Evolutionary conservation across 2,113 vertebrate species (phyloP), one percentile per base, ranked within the genome.

Genomic region (Antigone vipio): DNA sequence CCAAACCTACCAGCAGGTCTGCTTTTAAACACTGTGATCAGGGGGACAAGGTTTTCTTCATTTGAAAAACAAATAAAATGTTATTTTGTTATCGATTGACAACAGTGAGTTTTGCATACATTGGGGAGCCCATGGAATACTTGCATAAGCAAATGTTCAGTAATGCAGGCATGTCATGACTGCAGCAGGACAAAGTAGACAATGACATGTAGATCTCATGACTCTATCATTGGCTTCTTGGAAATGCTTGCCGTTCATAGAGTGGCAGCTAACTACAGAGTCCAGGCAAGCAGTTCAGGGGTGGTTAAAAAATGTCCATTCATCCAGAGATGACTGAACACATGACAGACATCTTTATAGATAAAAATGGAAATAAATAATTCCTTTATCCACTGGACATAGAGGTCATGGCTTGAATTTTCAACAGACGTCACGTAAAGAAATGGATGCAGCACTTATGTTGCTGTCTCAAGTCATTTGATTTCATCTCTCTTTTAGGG

Each of bases 131-230:
- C 21, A 16, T 15, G 34, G 11, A 55, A 12, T 53, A 44, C 10
- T 80, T 92, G 6, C 14, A 38, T 11, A 53, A 6, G 17, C 6
- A 52, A 49, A 68, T 47, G 6, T 52, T 83, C 62, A 69, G 29
- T 44, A 32, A 22, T 0, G 2, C 17, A 40, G 9, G 18, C 5
- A 60, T 2, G 1, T 26, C 1, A 0, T 27, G 32, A 38, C 29
- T 27, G 4, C 9, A 66, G 35, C 14, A 74, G 12, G 42, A 55
- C 21, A 56, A 35, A 62, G 34, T 15, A 82, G 29, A 47, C 8
- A 18, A 32, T 29, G 23, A 44, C 5, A 47, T 9, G 5, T 24
- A 27, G 19, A 26, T 66, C 16, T 75, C 35, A 22, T 11, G 21
- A 27, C 11, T 78, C 18, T 56, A 4, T 8, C n/a, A 14, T 45